These are phyloP conservation scores for Allobates femoralis DNA, from an alignment of 2,797 vertebrate species.

Conservation along the genomic window DNA sequence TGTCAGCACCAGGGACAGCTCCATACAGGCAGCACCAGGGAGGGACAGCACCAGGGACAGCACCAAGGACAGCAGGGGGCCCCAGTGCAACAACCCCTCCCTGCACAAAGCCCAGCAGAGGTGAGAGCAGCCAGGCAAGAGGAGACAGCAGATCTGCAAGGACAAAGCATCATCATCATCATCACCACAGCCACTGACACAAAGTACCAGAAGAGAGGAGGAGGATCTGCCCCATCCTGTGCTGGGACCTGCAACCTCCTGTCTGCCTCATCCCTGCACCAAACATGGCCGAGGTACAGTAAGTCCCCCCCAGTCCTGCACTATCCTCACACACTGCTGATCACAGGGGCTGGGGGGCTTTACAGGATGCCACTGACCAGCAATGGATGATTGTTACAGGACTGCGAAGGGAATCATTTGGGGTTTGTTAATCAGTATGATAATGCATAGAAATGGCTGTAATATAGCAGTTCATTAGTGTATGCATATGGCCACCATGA, in stretches of 20 bases:
- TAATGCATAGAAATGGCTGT: too few species aligned
- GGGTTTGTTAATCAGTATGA: too few species aligned
- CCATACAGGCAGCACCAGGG: constrained; percentile 28
- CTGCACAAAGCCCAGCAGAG: neutral
- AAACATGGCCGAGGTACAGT: constrained; percentile 56
- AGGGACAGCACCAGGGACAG: constrained; percentile 47
- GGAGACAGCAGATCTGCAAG: neutral
- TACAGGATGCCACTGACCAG: too few species aligned
- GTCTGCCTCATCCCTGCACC: constrained; percentile 32
- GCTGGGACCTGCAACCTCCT: constrained; percentile 25
- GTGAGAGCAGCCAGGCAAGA: neutral
- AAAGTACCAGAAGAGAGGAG: constrained; percentile 17
- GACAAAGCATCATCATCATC: neutral
- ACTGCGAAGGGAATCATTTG: too few species aligned
- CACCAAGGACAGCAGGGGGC: too few species aligned
- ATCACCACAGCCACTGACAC: neutral
- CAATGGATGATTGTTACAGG: too few species aligned
- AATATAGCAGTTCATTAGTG: too few species aligned
- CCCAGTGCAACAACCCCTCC: constrained; percentile 30
- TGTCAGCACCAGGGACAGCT: constrained; percentile 49
- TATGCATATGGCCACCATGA: too few species aligned
- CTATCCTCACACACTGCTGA: neutral
- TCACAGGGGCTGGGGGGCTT: too few species aligned
- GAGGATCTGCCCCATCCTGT: neutral
- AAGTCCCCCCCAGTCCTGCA: neutral